These are phyloP conservation scores for Nomada lathburiana DNA, from an alignment of 2,888 invertebrate genomes.

Conservation along the genomic window DNA sequence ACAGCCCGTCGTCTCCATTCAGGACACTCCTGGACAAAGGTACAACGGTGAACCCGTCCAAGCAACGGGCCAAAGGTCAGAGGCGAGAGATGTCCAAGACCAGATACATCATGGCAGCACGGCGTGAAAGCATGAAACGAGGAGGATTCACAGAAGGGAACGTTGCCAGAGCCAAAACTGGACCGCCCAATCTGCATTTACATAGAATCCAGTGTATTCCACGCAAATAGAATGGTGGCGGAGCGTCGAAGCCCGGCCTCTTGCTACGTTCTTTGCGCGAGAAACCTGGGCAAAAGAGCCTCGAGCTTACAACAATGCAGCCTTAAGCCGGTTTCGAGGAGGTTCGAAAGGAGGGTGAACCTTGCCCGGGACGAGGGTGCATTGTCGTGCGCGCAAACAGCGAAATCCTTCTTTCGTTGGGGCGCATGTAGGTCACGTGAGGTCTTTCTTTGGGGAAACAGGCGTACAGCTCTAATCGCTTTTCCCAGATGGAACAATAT, in stretches of 20 bases:
- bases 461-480: slow-evolving; percentile 44
- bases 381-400: slow-evolving; percentile 66
- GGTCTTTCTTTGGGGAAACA: slow-evolving; percentile 44
- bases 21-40: slow-evolving; percentile 8
- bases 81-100: slow-evolving; percentile 68
- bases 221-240: slow-evolving; percentile 68
- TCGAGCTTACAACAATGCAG: slow-evolving; percentile 59
- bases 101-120: slow-evolving; percentile 63
- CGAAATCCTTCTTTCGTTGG: slow-evolving; percentile 59
- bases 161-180: slow-evolving; percentile 27
- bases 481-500: slow-evolving; percentile 37
- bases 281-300: slow-evolving; percentile 44
- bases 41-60: neutral
- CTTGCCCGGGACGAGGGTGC: slow-evolving; percentile 31
- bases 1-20: neutral
- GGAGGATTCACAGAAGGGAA: no score
- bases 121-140: slow-evolving; percentile 21
- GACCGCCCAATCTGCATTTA: slow-evolving; percentile 76
- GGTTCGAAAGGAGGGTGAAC: slow-evolving; percentile 51
- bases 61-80: slow-evolving; percentile 18
- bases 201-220: slow-evolving; percentile 72
- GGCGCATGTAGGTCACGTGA: slow-evolving; percentile 52
- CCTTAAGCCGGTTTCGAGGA: slow-evolving; percentile 56
- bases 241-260: slow-evolving; percentile 39
- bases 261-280: slow-evolving; percentile 36